A percentile compares a stretch with the other conserved stretches of the same genome.
Evolutionary conservation across 2,113 vertebrate genomes (phyloP).

Genomic region (Castor canadensis): DNA sequence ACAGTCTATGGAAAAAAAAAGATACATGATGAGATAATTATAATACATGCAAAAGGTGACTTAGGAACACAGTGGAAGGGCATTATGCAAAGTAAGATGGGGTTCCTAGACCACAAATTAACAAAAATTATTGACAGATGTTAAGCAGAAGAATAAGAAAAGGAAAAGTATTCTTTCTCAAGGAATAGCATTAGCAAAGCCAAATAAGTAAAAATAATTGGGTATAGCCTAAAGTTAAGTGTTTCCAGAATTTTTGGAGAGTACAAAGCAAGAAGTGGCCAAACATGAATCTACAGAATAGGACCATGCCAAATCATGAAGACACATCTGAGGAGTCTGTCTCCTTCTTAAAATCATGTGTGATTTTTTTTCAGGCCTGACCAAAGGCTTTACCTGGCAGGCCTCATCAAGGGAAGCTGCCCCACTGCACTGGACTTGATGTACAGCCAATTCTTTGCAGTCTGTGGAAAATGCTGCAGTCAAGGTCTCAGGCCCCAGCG

Average conservation of each 20-base stretch:
- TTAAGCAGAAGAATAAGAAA: constrained; percentile 8
- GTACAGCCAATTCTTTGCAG: not conserved
- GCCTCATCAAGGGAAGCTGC: not conserved
- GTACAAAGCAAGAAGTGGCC: not conserved
- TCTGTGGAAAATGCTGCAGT: not conserved
- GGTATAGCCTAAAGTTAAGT: not conserved
- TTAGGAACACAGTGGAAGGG: not conserved
- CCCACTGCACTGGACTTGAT: not conserved
- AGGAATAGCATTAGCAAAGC: constrained; percentile 9
- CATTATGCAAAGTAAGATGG: not conserved
- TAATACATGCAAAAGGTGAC: not conserved
- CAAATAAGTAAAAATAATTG: not conserved
- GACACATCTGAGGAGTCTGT: not conserved
- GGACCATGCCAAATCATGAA: not conserved
- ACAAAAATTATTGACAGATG: constrained; percentile 10
- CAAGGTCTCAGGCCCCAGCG: not conserved
- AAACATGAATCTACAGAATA: not conserved
- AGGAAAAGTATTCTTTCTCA: constrained; percentile 42
- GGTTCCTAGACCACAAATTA: not conserved
- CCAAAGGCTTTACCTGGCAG: not conserved
- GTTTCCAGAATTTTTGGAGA: not conserved
- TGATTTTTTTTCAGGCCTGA: not conserved
- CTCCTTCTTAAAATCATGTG: not conserved
- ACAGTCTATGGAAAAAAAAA: not conserved
- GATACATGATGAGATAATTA: not conserved